These are phyloP conservation scores for Perizoma affinitatum DNA, from an alignment of 2,888 invertebrate species.

Conservation along the genomic window DNA sequence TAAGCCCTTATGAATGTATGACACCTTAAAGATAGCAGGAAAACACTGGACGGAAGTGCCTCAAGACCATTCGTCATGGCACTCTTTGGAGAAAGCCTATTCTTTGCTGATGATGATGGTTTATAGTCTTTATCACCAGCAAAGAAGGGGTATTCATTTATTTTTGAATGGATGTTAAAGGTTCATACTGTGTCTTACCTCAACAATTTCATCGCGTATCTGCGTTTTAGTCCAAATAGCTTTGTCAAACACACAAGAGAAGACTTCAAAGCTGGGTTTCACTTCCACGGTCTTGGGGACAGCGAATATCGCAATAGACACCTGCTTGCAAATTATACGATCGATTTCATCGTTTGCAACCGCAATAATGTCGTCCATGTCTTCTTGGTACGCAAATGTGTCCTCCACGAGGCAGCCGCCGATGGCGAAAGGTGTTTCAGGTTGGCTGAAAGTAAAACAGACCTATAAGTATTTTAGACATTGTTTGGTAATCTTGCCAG, in stretches of 20 bases:
- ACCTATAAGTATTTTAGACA: constrained; percentile 5
- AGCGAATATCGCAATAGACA: constrained; percentile 70
- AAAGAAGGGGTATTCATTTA: too few species aligned
- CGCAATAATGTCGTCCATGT: constrained; percentile 59
- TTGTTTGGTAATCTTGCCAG: too few species aligned
- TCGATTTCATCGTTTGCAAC: constrained; percentile 53
- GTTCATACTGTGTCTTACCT: constrained; percentile 50
- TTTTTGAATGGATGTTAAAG: not conserved
- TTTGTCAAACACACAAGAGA: constrained; percentile 66
- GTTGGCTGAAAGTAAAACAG: constrained; percentile 63
- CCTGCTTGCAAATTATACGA: constrained; percentile 63
- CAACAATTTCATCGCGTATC: constrained; percentile 63
- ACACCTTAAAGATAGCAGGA: too few species aligned
- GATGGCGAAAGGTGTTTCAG: constrained; percentile 70
- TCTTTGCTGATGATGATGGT: too few species aligned
- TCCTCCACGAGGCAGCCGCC: constrained; percentile 78
- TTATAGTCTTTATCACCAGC: too few species aligned
- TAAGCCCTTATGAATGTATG: too few species aligned
- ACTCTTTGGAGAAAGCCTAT: too few species aligned
- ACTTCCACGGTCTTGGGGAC: constrained; percentile 53
- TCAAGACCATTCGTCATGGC: too few species aligned
- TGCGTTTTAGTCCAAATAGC: constrained; percentile 64
- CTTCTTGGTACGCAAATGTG: constrained; percentile 53
- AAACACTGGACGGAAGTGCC: too few species aligned
- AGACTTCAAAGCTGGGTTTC: constrained; percentile 67